Conservation (phyloP, 2,888 invertebrate species). For the Proisotoma minuta region DNA sequence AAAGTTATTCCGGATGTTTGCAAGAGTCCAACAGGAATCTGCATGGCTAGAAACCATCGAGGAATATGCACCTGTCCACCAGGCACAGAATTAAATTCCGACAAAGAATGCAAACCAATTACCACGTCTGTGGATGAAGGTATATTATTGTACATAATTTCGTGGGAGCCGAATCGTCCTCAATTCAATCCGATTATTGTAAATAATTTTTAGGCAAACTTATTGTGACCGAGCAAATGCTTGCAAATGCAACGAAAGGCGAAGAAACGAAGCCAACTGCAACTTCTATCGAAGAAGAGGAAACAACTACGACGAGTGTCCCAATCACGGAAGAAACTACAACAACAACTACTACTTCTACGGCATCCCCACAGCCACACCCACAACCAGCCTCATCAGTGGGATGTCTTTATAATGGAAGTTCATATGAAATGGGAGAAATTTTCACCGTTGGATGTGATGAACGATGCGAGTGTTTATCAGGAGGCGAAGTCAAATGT, state of each 20-base stretch:
- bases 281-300: slow-evolving; percentile 2
- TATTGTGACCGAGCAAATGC: too few relatives aligned
- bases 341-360: slow-evolving; percentile 11
- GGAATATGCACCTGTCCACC: slow-evolving; percentile 44
- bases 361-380: slow-evolving; percentile 14
- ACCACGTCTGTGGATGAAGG: slow-evolving; percentile 17
- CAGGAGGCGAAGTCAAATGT: slow-evolving; percentile 63
- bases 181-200: too few relatives aligned
- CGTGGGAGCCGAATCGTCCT: too few relatives aligned
- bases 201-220: too few relatives aligned
- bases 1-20: slow-evolving; percentile 43
- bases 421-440: slow-evolving; percentile 57
- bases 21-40: slow-evolving; percentile 39
- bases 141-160: neutral
- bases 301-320: neutral
- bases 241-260: neutral
- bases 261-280: neutral
- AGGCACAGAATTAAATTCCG: slow-evolving; percentile 46
- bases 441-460: slow-evolving; percentile 69
- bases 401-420: slow-evolving; percentile 43
- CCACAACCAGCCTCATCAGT: slow-evolving; percentile 15
- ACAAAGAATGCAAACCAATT: slow-evolving; percentile 26
- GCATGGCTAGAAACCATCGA: slow-evolving; percentile 44
- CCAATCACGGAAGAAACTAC: neutral
- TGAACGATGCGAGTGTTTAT: slow-evolving; percentile 67